Evolutionary conservation across 2,113 vertebrate species (phyloP).

Genomic region (Esox niger): DNA sequence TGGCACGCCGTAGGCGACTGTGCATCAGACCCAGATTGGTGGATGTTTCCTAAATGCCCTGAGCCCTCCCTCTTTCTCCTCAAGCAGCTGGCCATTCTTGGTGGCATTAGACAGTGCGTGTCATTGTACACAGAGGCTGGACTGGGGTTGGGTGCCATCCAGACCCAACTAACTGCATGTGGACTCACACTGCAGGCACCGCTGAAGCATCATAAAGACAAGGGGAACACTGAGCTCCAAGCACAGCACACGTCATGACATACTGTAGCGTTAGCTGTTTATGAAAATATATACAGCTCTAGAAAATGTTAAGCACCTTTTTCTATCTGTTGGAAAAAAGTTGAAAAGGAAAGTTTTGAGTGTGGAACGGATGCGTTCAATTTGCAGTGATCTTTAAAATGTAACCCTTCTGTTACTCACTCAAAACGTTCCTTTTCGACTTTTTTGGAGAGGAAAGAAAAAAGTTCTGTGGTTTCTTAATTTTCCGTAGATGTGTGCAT

Average conservation of each 20-base stretch:
- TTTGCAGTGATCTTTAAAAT: no score
- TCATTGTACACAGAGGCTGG: slow-evolving; percentile 40
- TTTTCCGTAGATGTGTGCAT: no score
- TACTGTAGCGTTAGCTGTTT: slow-evolving; percentile 20
- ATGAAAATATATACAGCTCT: no score
- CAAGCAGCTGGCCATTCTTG: slow-evolving; percentile 27
- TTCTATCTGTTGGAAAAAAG: no score
- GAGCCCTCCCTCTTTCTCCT: slow-evolving; percentile 11
- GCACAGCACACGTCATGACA: slow-evolving; percentile 2
- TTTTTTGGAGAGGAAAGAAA: no score
- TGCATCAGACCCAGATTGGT: neutral
- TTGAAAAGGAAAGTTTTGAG: no score
- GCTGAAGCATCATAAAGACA: slow-evolving; percentile 5
- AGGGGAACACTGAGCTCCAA: neutral
- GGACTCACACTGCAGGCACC: slow-evolving; percentile 3
- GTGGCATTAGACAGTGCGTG: slow-evolving; percentile 25
- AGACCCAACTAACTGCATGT: slow-evolving; percentile 27
- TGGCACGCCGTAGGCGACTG: neutral
- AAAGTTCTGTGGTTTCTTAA: no score
- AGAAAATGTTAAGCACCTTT: no score
- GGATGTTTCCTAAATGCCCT: neutral
- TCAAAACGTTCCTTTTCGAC: no score
- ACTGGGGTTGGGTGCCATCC: slow-evolving; percentile 19
- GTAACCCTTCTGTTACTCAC: no score
- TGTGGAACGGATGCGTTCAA: no score